Percentiles rank a stretch among this genome's conserved stretches.
These are phyloP conservation scores for Gorsachius magnificus DNA, from an alignment of 2,797 vertebrate species.

Conservation along the genomic window DNA sequence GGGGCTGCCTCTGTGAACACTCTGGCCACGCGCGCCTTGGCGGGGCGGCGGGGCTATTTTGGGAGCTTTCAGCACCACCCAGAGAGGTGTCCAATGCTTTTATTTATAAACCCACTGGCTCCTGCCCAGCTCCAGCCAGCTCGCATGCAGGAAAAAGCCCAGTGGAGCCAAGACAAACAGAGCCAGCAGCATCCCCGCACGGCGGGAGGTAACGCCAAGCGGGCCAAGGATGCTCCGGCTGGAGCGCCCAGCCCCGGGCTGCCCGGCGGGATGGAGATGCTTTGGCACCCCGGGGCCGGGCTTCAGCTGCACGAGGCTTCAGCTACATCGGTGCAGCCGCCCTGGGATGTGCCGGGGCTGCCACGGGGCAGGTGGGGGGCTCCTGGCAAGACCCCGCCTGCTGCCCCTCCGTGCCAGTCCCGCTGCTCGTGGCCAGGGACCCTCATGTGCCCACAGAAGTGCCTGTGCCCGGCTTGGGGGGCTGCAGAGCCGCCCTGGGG, in stretches of 20 bases:
- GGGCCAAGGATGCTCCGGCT: background rate
- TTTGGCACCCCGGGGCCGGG: rapidly evolving
- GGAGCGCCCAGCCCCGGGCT: rapidly evolving
- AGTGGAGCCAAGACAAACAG: constrained; percentile 17
- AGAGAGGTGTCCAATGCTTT: constrained; percentile 32
- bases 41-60: background rate
- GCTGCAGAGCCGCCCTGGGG: background rate
- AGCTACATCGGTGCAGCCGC: rapidly evolving
- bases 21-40: background rate
- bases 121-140: background rate
- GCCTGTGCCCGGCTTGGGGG: rapidly evolving
- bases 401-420: background rate
- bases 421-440: background rate
- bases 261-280: background rate
- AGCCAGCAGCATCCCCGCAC: constrained; percentile 36
- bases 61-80: constrained; percentile 43
- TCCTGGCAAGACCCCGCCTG: rapidly evolving
- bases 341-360: rapidly evolving
- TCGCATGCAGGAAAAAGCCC: background rate
- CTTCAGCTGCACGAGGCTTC: background rate
- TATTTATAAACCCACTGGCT: constrained; percentile 41
- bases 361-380: background rate
- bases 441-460: background rate
- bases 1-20: background rate
- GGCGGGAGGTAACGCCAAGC: background rate